Percentiles rank a stretch among this genome's conserved stretches.
Evolutionary conservation across 2,113 vertebrate genomes (phyloP).

Genomic region (Tychaedon coryphoeus): DNA sequence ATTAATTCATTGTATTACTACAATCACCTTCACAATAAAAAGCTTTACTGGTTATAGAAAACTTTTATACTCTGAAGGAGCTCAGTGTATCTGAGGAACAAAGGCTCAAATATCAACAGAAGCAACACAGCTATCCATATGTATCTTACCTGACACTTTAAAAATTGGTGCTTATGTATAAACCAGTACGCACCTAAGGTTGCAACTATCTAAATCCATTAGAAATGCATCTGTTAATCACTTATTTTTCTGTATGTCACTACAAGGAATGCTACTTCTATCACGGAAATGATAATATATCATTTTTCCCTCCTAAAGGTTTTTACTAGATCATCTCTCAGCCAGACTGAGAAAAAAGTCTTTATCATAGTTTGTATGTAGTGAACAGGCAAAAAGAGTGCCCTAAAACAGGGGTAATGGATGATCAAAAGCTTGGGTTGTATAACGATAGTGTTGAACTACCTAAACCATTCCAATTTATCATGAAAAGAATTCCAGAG

Average conservation of each 20-base stretch:
- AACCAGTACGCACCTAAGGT: neutral
- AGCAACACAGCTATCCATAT: neutral
- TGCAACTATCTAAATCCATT: neutral
- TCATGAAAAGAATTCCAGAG: neutral
- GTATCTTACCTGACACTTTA: neutral
- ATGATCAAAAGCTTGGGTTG: neutral
- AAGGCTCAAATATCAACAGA: neutral
- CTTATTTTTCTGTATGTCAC: neutral
- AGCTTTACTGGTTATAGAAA: neutral
- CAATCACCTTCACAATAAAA: neutral
- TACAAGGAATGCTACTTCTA: neutral
- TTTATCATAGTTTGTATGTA: neutral
- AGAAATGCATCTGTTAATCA: neutral
- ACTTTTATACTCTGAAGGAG: neutral
- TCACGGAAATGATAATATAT: neutral
- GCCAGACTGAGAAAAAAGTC: neutral
- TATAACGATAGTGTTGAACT: neutral
- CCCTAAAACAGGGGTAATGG: neutral
- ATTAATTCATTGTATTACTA: neutral
- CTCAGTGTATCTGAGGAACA: neutral
- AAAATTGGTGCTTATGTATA: neutral
- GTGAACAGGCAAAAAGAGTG: neutral
- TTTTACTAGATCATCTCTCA: neutral
- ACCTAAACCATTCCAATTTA: neutral
- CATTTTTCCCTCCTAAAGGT: neutral